Base-by-base conservation (phyloP, 2,113 vertebrate genomes). In the Notothenia rossii region DNA sequence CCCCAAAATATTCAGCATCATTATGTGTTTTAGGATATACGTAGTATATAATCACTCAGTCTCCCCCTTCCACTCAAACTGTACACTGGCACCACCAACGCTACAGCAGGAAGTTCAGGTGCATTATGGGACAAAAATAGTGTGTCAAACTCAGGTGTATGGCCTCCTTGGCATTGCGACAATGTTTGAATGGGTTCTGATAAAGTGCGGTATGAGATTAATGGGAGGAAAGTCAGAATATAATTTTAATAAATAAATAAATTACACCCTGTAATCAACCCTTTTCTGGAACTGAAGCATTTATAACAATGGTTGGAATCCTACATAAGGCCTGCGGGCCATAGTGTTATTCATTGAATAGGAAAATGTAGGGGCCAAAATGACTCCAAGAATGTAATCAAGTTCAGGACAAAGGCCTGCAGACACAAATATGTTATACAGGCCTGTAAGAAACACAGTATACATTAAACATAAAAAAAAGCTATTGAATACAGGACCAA, bases 1-100 rank as follows among this genome's bases (percentile, higher is more conserved):
- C 55, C 50, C 56, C 46, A 22, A 56, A 33, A 63, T 69, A 40
- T 48, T 76, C 46, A 62, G 71, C 72, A 78, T 83, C 18, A 17
- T 56, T 29, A 22, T 56, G 22, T 60, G 59, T 84, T 48, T 77
- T 46, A 65, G 5, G 54, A 79, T 69, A 77, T 75, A 75, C 65
- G 22, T 14, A 69, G 72, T 82, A 77, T 75, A 80, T 77, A 78
- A 64, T 69, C 63, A 73, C 29, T 74, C 56, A 59, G 45, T 77
- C 76, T 61, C 51, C 50, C 12, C 22, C 22, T 46, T 36, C 29
- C 10, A 11, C 33, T 33, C 29, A 29, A 13, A 77, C 48, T 48
- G 70, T 54, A 76, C 73, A 74, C 71, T 53, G 55, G 29, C 74
- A 85, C 50, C 64, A 63, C 71, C 59, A 63, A 58, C 60, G 56